A percentile compares a stretch with the other conserved stretches of the same genome.
These are phyloP conservation scores for Trogon melanurus DNA, from an alignment of 2,113 vertebrate genomes.

Conservation along the genomic window DNA sequence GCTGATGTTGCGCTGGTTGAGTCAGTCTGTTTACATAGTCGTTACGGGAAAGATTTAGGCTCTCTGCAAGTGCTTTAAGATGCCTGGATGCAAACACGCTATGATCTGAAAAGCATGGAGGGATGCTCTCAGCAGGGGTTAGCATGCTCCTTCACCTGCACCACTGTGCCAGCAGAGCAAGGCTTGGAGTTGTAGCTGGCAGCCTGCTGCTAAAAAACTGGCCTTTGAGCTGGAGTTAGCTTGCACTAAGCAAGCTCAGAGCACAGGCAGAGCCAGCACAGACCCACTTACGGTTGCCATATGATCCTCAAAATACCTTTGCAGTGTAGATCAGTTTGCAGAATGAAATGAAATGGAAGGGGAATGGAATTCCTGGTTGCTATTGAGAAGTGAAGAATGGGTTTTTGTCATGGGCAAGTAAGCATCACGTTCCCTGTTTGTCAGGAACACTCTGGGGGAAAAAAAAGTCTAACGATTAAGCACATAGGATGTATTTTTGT, in stretches of 20 bases:
- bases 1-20: not conserved
- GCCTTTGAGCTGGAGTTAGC: not conserved
- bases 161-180: not conserved
- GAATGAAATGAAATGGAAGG: not conserved
- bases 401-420: not conserved
- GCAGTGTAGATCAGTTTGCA: not conserved
- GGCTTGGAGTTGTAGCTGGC: not conserved
- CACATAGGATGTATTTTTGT: not conserved
- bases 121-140: not conserved
- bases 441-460: not conserved
- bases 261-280: not conserved
- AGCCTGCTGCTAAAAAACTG: not conserved
- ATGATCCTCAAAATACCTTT: not conserved
- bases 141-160: not conserved
- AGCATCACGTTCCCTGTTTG: accelerated
- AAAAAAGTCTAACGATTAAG: accelerated
- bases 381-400: not conserved
- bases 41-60: not conserved
- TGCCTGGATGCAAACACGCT: not conserved
- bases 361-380: not conserved
- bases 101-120: not conserved
- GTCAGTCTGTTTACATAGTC: not conserved
- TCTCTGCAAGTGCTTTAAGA: not conserved
- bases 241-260: not conserved
- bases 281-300: not conserved